Evolutionary conservation across 2,888 invertebrate species (phyloP).

Genomic region (Phalera bucephala): DNA sequence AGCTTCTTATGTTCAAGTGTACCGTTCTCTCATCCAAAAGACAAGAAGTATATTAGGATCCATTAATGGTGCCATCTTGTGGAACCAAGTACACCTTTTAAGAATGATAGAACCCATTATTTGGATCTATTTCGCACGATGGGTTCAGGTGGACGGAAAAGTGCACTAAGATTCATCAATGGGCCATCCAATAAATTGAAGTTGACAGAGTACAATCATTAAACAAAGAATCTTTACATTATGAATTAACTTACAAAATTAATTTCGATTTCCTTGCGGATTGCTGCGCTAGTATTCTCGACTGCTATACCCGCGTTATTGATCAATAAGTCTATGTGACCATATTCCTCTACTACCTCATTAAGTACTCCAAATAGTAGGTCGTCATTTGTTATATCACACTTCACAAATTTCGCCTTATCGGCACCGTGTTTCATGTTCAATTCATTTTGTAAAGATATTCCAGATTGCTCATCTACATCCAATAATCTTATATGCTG

Average conservation of each 20-base stretch:
- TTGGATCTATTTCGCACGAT: no score
- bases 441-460: conserved; percentile 34
- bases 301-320: conserved; percentile 50
- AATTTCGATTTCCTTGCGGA: conserved; percentile 37
- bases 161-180: no score
- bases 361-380: conserved; percentile 32
- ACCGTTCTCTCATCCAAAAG: no score
- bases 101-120: no score
- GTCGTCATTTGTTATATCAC: conserved; percentile 44
- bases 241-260: conserved; percentile 40
- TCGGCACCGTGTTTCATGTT: conserved; percentile 33
- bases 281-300: conserved; percentile 23
- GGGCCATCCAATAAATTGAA: no score
- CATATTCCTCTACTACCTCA: conserved; percentile 26
- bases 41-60: no score
- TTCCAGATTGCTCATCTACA: conserved; percentile 33
- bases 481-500: conserved; percentile 46
- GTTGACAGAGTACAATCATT: no score
- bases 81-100: no score
- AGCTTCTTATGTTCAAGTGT: no score
- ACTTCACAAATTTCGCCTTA: conserved; percentile 42
- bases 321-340: conserved; percentile 41
- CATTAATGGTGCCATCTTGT: no score
- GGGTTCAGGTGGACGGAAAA: no score
- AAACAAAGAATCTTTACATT: no score